Base-by-base conservation (phyloP, 2,888 invertebrate species). In the Drosophila niveifrons region DNA sequence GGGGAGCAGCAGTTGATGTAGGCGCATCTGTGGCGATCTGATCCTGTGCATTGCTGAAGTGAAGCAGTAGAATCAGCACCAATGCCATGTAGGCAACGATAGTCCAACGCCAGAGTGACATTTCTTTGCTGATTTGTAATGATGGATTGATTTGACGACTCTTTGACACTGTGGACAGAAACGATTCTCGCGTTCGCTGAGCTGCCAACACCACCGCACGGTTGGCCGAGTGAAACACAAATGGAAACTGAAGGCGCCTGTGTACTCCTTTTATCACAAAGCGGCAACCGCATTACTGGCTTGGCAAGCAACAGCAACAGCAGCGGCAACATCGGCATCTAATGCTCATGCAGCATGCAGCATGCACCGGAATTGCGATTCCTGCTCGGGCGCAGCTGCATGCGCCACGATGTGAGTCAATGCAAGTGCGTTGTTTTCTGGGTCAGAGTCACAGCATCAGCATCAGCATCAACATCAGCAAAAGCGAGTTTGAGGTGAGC, bases 211-310 rank as follows among this genome's bases (percentile, higher is more conserved):
- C 48, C 61, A 82, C 80, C 86, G 83, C 62, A 72, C 86, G 61
- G 72, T 71, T 82, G 75, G 78, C 66, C 72, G 72, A 72, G 66
- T 84, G 72, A 82, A 72, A 77, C 74, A 71, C 88, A 86, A 87
- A 86, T 87, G 88, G 72, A 79, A 88, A 80, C 71, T 67, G 43
- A 73, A 56, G 75, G 73, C 69, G 73, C 64, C 50, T 50, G 29
- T 44, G 57, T 59, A 80, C 85, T 88, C 87, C 87, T 88, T 88
- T 84, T 88, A 88, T 88, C 76, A 79, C 48, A 64, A 39, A 75
- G 51, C 15, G 28, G 59, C 67, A 65, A 51, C 72, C 67, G 56
- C 76, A 65, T 36, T 31, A 36, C 46, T 50, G 28, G 34, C 62
- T 39, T 44, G 44, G 47, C 23, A 43, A 39, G 57, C 67, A 65